Evolutionary conservation across 2,113 vertebrate species (phyloP).

Genomic region (human (Homo sapiens)): DNA sequence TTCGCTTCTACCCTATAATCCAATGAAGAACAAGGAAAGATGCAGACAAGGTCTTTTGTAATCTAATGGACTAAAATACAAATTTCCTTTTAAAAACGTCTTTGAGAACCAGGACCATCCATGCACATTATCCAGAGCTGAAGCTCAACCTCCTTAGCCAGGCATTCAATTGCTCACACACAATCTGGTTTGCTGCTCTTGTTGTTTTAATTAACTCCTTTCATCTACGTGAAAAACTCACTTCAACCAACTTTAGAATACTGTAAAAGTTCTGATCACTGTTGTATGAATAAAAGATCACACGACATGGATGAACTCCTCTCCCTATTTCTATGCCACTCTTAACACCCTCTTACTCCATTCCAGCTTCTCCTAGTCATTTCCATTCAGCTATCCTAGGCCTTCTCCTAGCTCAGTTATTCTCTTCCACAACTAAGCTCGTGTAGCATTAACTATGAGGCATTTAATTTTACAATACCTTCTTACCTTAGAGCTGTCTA

Average conservation of each 20-base stretch:
- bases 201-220: neutral
- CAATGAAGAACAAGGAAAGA: neutral
- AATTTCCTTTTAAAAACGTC: neutral
- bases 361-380: neutral
- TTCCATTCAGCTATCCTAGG: neutral
- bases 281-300: neutral
- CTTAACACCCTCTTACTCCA: neutral
- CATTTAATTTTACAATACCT: neutral
- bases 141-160: neutral
- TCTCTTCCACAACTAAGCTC: neutral
- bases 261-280: neutral
- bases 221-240: neutral
- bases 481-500: neutral
- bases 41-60: neutral
- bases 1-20: slow-evolving; percentile 90
- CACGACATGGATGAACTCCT: neutral
- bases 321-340: neutral
- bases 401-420: neutral
- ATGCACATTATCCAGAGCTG: neutral
- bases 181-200: neutral
- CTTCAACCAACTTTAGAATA: neutral
- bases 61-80: neutral
- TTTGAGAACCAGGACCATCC: neutral
- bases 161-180: neutral
- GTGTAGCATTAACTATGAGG: neutral